phyloP scores from a whole-genome alignment of 2,888 invertebrate species.

The Zygogramma bicolorata region DNA sequence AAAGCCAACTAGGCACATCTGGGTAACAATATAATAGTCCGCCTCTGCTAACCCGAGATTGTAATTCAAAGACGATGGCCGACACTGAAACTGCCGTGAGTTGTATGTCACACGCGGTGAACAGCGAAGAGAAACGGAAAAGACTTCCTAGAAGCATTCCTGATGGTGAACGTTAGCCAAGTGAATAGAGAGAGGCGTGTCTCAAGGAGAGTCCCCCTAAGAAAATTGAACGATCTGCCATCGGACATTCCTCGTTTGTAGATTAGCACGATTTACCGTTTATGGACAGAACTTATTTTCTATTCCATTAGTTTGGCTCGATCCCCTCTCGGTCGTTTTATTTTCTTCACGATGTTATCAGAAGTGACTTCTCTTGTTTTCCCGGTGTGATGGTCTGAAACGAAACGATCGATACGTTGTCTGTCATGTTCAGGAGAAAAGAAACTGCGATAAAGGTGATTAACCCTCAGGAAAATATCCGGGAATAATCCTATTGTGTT shows the following conservation, averaged over 20 bases:
- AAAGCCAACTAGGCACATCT: too few species aligned
- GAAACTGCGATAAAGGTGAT: neutral
- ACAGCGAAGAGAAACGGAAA: neutral
- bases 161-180: neutral
- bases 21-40: too few species aligned
- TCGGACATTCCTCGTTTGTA: neutral
- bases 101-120: neutral
- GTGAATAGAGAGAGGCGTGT: neutral
- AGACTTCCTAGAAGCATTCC: neutral
- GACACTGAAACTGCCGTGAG: neutral
- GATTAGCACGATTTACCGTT: neutral
- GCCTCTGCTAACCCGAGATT: neutral
- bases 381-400: neutral
- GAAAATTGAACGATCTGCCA: neutral
- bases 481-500: neutral
- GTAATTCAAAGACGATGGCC: neutral
- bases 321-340: neutral
- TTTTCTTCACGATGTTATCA: neutral
- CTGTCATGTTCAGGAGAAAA: neutral
- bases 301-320: neutral
- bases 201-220: neutral
- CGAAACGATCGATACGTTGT: neutral
- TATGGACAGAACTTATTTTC: neutral
- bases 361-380: neutral
- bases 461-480: neutral